Evolutionary conservation across 2,797 vertebrate species (phyloP).

Genomic region (Rhinoraja longicauda): DNA sequence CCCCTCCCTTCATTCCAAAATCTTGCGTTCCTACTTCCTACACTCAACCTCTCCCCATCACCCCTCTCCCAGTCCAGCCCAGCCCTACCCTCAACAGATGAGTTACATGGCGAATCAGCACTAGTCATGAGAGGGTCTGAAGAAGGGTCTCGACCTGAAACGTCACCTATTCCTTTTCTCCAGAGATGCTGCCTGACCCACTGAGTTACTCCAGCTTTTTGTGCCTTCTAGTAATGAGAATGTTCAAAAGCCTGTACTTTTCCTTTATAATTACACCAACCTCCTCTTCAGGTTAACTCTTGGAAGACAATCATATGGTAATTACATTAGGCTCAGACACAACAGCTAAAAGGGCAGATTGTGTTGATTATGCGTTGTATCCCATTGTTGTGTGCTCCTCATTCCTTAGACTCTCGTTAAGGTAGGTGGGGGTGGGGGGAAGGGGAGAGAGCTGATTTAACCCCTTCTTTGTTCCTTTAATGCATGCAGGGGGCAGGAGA

Average conservation of each 20-base stretch:
- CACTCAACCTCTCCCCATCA: not conserved
- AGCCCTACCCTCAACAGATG: too few species aligned
- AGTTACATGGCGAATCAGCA: conserved; percentile 62
- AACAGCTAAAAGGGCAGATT: conserved; percentile 59
- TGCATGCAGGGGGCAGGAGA: too few species aligned
- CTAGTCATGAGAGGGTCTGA: conserved; percentile 54
- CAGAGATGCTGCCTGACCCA: too few species aligned
- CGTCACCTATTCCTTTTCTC: too few species aligned
- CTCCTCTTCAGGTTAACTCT: conserved; percentile 45
- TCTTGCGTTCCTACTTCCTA: conserved; percentile 41
- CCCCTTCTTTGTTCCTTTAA: not conserved
- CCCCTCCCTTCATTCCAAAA: too few species aligned
- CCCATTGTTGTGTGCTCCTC: not conserved
- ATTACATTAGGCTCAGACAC: conserved; percentile 67
- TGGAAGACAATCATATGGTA: conserved; percentile 69
- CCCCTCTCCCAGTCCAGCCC: too few species aligned
- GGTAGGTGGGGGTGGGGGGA: not conserved
- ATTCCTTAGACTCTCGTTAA: conserved; percentile 12
- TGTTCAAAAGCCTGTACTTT: conserved; percentile 58
- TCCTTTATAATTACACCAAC: conserved; percentile 58
- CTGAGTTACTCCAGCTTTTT: too few species aligned
- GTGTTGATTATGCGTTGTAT: not conserved
- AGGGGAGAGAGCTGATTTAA: not conserved
- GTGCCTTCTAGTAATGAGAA: conserved; percentile 50
- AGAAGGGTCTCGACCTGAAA: too few species aligned